Evolutionary conservation across 2,888 invertebrate genomes (phyloP).

Genomic region (Cenopis cana): DNA sequence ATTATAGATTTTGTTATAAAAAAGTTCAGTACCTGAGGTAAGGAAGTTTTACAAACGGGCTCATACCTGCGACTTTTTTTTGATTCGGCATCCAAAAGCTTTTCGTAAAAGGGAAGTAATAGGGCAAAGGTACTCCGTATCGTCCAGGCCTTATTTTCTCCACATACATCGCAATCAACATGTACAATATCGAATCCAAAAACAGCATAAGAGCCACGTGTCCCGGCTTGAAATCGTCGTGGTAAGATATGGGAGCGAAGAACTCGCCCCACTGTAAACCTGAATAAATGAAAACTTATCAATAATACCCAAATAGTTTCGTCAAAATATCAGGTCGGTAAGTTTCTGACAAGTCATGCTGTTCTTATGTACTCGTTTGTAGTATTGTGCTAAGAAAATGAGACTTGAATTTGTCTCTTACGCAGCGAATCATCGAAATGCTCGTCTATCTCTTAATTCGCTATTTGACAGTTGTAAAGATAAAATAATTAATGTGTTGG

Average conservation of each 20-base stretch:
- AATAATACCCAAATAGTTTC: not conserved
- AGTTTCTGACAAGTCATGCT: not conserved
- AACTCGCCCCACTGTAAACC: slow-evolving; percentile 88
- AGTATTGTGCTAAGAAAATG: no score
- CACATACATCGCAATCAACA: slow-evolving; percentile 92
- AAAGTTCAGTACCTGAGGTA: not conserved
- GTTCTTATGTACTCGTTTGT: not conserved
- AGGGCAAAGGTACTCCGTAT: slow-evolving; percentile 93
- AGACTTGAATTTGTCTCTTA: no score
- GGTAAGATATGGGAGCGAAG: slow-evolving; percentile 87
- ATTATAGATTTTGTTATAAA: not conserved
- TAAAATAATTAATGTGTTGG: no score
- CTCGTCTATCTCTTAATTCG: no score
- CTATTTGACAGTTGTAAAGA: no score
- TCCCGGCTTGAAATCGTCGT: slow-evolving; percentile 89
- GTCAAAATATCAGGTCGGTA: not conserved
- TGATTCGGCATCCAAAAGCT: slow-evolving; percentile 83
- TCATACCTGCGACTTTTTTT: slow-evolving; percentile 66
- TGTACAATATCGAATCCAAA: slow-evolving; percentile 89
- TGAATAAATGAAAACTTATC: slow-evolving; percentile 50
- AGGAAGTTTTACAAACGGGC: not conserved
- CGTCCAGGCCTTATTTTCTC: slow-evolving; percentile 95
- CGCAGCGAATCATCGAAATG: no score
- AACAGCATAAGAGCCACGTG: slow-evolving; percentile 89
- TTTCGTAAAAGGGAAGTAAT: slow-evolving; percentile 91